phyloP scores from a whole-genome alignment of 2,797 vertebrate genomes.

The Urophycis tenuis region DNA sequence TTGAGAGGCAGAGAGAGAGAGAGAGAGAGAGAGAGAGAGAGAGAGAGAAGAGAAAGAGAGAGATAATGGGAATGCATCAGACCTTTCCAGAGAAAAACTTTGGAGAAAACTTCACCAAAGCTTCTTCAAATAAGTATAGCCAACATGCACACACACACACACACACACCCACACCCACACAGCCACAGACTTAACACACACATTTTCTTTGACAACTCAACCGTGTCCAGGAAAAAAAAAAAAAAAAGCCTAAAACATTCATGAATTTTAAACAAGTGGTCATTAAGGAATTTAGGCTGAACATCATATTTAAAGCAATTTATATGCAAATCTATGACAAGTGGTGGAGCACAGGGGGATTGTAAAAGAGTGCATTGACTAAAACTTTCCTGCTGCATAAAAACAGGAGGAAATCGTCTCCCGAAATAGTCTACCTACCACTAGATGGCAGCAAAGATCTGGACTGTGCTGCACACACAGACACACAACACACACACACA shows the following conservation, averaged over 20 bases:
- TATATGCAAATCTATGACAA: constrained; percentile 70
- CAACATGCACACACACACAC: constrained; percentile 20
- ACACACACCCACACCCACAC: constrained; percentile 4
- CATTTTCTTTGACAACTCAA: constrained; percentile 43
- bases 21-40: no score
- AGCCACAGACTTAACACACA: constrained; percentile 24
- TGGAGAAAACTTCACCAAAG: no score
- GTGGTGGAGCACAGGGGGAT: constrained; percentile 43
- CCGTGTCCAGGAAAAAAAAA: constrained; percentile 18
- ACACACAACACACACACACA: constrained; percentile 12
- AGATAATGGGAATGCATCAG: no score
- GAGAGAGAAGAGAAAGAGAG: no score
- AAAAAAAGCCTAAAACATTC: constrained; percentile 52
- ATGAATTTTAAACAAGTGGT: constrained; percentile 65
- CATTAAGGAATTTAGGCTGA: constrained; percentile 57
- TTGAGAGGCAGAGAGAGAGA: no score
- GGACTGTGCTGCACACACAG: constrained; percentile 31
- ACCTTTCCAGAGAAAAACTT: no score
- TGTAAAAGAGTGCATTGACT: constrained; percentile 61
- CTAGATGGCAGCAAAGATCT: constrained; percentile 79
- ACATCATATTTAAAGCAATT: constrained; percentile 67
- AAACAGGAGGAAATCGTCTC: constrained; percentile 37
- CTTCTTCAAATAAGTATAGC: not conserved
- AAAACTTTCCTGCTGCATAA: constrained; percentile 54
- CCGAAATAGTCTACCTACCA: constrained; percentile 49